Conservation (phyloP, 2,113 vertebrate species). For the Silurus meridionalis region DNA sequence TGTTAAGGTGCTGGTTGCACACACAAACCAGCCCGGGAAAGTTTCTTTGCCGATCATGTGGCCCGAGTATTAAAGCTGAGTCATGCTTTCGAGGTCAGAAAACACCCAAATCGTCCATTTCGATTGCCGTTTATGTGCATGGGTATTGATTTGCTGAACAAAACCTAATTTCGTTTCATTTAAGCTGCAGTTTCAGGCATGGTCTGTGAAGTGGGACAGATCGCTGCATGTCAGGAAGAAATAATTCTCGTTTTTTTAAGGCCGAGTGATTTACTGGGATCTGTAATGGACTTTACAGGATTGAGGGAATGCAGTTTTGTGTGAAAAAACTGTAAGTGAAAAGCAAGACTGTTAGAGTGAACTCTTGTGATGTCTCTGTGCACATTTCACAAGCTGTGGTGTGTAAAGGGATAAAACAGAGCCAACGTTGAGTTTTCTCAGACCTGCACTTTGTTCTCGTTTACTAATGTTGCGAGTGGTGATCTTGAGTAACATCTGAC, state of each 20-base stretch:
- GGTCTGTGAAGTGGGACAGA: not conserved
- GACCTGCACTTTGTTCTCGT: too few relatives aligned
- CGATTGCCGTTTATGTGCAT: not conserved
- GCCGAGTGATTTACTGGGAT: not conserved
- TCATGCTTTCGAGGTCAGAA: constrained; percentile 18
- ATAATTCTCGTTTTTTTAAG: not conserved
- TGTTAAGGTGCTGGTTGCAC: not conserved
- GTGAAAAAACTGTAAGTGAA: not conserved
- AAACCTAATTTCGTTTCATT: not conserved
- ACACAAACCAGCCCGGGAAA: not conserved
- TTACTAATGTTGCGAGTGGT: not conserved
- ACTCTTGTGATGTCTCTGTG: not conserved
- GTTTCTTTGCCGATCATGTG: constrained; percentile 33
- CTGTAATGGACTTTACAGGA: not conserved
- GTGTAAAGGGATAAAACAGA: not conserved
- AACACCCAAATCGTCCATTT: not conserved
- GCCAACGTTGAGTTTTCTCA: not conserved
- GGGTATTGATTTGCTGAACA: constrained; percentile 3
- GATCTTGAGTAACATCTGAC: not conserved
- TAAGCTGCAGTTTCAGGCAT: not conserved
- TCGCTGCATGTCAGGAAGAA: not conserved
- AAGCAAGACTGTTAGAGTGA: not conserved
- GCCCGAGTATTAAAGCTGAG: constrained; percentile 18
- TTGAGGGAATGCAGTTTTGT: not conserved
- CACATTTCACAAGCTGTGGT: too few relatives aligned